Evolutionary conservation across 1,140 invertebrate species (phyloP).

Genomic region (Dendroctonus valens): DNA sequence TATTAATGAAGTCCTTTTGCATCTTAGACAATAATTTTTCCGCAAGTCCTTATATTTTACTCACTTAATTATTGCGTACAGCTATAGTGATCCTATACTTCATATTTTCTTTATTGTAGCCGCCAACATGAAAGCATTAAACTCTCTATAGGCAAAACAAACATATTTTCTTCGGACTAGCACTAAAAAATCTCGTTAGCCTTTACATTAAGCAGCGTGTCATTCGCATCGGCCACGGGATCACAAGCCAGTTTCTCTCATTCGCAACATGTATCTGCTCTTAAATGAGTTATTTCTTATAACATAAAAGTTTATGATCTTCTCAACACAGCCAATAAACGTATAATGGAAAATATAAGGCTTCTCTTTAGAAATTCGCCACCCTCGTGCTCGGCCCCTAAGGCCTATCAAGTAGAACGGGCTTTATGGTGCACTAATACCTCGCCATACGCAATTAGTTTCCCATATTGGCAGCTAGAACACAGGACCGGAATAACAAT

Average conservation of each 20-base stretch:
- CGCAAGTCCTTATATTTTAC: no score
- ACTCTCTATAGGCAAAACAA: no score
- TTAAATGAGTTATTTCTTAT: slow-evolving; percentile 24
- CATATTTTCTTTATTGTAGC: no score
- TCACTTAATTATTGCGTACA: no score
- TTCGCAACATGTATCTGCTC: slow-evolving; percentile 20
- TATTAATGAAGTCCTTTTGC: no score
- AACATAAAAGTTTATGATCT: slow-evolving; percentile 18
- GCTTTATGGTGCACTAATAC: slow-evolving; percentile 14
- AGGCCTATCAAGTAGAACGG: slow-evolving; percentile 14
- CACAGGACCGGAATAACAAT: slow-evolving; percentile 4
- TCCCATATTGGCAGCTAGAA: slow-evolving; percentile 10
- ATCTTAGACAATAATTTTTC: no score
- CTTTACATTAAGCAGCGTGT: not conserved
- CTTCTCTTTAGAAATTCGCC: slow-evolving; percentile 24
- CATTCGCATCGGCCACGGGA: slow-evolving; percentile 1
- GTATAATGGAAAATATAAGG: slow-evolving; percentile 21
- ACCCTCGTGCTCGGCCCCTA: slow-evolving; percentile 17
- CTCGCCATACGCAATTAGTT: slow-evolving; percentile 11
- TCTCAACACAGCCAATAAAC: slow-evolving; percentile 15
- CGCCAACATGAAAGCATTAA: no score
- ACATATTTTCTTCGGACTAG: no score
- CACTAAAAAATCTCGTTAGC: no score
- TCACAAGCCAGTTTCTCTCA: not conserved
- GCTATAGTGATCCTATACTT: no score